These are phyloP conservation scores for Dyspetes luteomarginatus DNA, from an alignment of 2,888 invertebrate species.

Conservation along the genomic window DNA sequence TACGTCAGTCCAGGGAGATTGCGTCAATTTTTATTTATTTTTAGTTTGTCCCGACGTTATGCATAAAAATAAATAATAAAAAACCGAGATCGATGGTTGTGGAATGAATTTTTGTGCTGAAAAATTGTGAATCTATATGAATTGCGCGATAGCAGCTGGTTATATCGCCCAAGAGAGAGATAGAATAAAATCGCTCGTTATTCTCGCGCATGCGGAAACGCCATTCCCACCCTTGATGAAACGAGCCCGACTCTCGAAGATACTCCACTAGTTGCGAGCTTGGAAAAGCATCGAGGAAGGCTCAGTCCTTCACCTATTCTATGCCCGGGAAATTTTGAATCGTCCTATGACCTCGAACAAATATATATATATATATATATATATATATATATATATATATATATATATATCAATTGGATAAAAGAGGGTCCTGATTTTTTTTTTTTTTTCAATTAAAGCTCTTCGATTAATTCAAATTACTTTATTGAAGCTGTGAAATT, in stretches of 20 bases:
- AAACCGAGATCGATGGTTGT: constrained; percentile 2
- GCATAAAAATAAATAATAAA: background rate
- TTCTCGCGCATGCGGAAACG: constrained; percentile 79
- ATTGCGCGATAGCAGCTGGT: background rate
- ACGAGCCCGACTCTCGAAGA: constrained; percentile 42
- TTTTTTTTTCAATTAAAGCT: too few species aligned
- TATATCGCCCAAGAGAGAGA: constrained; percentile 11
- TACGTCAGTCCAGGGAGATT: background rate
- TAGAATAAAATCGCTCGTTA: constrained; percentile 80
- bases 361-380: background rate
- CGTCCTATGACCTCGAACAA: background rate
- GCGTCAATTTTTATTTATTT: background rate
- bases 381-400: too few species aligned
- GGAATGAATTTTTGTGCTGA: constrained; percentile 26
- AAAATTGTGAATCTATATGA: constrained; percentile 39
- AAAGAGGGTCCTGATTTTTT: too few species aligned
- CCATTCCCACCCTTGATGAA: constrained; percentile 52
- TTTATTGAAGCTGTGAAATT: too few species aligned
- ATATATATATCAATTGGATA: too few species aligned
- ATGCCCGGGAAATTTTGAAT: constrained; percentile 3
- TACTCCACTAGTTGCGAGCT: constrained; percentile 43
- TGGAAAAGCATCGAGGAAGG: background rate
- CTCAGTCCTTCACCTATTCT: constrained; percentile 9
- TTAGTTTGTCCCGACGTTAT: background rate
- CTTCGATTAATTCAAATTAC: too few species aligned